These are phyloP conservation scores for Synchiropus splendidus DNA, from an alignment of 2,113 vertebrate genomes.

Conservation along the genomic window DNA sequence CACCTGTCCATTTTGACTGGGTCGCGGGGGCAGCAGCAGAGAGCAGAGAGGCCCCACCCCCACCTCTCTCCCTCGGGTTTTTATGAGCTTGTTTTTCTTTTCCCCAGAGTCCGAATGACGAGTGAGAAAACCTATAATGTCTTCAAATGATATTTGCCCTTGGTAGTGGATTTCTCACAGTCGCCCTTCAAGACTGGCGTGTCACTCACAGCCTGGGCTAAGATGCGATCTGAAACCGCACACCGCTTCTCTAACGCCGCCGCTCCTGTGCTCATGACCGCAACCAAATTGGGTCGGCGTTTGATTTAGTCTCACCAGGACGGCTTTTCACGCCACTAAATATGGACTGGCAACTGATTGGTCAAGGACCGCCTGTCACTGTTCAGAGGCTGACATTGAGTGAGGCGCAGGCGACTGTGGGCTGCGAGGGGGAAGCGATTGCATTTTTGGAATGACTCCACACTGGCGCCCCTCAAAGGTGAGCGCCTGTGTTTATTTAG, in stretches of 20 bases:
- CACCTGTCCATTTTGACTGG: no score
- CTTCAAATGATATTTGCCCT: conserved; percentile 11
- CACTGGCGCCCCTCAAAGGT: conserved; percentile 52
- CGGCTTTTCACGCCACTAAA: conserved; percentile 39
- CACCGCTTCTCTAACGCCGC: conserved; percentile 20
- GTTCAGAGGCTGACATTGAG: conserved; percentile 35
- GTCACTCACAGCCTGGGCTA: no score
- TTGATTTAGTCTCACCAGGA: conserved; percentile 40
- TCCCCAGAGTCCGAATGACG: no score
- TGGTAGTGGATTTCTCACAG: conserved; percentile 5
- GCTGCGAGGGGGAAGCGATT: conserved; percentile 17
- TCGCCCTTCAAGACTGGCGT: no score
- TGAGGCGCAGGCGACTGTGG: conserved; percentile 17
- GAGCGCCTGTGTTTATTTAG: conserved; percentile 63
- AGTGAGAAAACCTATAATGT: no score
- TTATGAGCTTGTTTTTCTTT: no score
- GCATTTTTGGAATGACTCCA: conserved; percentile 46
- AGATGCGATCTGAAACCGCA: conserved; percentile 35
- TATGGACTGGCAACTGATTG: conserved; percentile 36
- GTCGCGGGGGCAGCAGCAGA: no score
- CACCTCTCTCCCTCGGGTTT: no score
- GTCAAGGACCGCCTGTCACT: conserved; percentile 49
- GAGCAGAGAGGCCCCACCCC: no score
- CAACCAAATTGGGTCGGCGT: conserved; percentile 30
- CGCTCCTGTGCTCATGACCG: conserved; percentile 37